A percentile compares a stretch with the other conserved stretches of the same genome.
Conservation (phyloP, 2,888 invertebrate species). For the Hoplodrina ambigua region DNA sequence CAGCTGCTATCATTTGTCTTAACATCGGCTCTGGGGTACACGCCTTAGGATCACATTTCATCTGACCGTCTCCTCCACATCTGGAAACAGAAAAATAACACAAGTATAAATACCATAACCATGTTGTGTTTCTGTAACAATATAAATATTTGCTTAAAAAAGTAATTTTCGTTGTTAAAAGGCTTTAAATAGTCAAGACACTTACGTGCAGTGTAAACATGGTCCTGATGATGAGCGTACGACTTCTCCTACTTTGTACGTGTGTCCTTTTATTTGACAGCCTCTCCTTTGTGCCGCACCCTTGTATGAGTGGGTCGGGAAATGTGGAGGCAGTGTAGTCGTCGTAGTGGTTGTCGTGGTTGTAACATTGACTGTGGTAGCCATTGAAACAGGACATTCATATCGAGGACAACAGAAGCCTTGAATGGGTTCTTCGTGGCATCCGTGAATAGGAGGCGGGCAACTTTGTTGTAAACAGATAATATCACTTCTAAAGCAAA, state of each 20-base stretch:
- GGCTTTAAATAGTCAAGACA: conserved; percentile 66
- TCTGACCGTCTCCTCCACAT: conserved; percentile 97
- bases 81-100: conserved; percentile 86
- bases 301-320: conserved; percentile 94
- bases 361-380: conserved; percentile 94
- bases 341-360: conserved; percentile 97
- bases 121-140: not conserved
- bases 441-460: conserved; percentile 97
- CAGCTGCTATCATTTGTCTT: conserved; percentile 96
- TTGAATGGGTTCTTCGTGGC: conserved; percentile 97
- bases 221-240: conserved; percentile 97
- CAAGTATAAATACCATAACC: not conserved
- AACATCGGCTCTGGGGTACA: conserved; percentile 97
- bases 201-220: conserved; percentile 98
- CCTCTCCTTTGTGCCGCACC: conserved; percentile 94
- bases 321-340: conserved; percentile 95
- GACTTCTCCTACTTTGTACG: conserved; percentile 96
- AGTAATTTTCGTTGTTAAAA: not conserved
- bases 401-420: conserved; percentile 99
- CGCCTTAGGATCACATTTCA: conserved; percentile 97
- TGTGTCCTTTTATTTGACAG: conserved; percentile 96
- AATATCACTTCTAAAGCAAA: conserved; percentile 98
- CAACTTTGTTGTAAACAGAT: conserved; percentile 98
- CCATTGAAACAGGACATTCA: conserved; percentile 97
- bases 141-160: no score